A percentile compares a stretch with the other conserved stretches of the same genome.
phyloP scores from a whole-genome alignment of 2,888 invertebrate genomes.

The Noctua janthe region DNA sequence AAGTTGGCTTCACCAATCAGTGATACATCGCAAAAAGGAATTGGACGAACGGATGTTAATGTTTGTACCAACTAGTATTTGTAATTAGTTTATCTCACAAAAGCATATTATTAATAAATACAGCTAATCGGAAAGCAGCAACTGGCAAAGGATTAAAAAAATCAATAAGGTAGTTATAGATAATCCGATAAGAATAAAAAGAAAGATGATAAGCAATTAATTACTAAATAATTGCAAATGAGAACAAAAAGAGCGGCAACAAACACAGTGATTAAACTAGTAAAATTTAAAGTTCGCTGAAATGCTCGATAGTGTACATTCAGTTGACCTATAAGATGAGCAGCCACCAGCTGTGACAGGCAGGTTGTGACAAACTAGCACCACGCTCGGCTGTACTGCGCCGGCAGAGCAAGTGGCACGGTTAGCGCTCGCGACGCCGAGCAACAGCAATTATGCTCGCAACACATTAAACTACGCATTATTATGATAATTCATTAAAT shows the following conservation, averaged over 20 bases:
- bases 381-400: not conserved
- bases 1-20: too few relatives aligned
- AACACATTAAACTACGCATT: slow-evolving; percentile 16
- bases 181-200: not conserved
- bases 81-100: not conserved
- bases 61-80: not conserved
- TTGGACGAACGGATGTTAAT: not conserved
- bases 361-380: not conserved
- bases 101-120: not conserved
- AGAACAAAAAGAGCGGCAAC: too few relatives aligned
- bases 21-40: too few relatives aligned
- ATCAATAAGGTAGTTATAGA: not conserved
- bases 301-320: too few relatives aligned
- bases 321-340: not conserved
- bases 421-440: slow-evolving; percentile 1
- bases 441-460: slow-evolving; percentile 15
- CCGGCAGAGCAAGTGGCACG: slow-evolving; percentile 1
- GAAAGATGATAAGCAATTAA: not conserved
- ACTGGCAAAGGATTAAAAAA: not conserved
- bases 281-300: too few relatives aligned
- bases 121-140: not conserved
- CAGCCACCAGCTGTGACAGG: not conserved
- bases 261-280: too few relatives aligned
- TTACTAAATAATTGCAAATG: not conserved
- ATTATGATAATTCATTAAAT: slow-evolving; percentile 29